Evolutionary conservation across 2,797 vertebrate genomes (phyloP).

Genomic region (Scomberomorus guttatus): DNA sequence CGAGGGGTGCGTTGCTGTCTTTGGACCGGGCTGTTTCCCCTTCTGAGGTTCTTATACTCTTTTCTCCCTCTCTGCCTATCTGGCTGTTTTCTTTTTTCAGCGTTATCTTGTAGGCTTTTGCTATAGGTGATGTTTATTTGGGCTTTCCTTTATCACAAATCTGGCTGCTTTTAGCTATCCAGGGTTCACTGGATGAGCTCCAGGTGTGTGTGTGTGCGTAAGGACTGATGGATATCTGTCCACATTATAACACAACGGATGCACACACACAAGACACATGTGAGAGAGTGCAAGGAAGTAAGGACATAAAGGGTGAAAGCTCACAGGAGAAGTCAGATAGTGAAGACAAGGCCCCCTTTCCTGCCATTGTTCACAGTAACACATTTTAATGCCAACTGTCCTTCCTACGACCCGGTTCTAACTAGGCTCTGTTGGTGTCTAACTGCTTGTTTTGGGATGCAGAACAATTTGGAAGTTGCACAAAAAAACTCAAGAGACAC

Average conservation of each 20-base stretch:
- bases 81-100: conserved; percentile 14
- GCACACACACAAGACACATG: conserved; percentile 23
- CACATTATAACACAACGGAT: conserved; percentile 36
- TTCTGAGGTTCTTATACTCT: conserved; percentile 17
- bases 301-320: conserved; percentile 37
- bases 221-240: conserved; percentile 53
- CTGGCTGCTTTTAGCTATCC: conserved; percentile 30
- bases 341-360: conserved; percentile 52
- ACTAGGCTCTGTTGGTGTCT: not conserved
- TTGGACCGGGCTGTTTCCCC: conserved; percentile 71
- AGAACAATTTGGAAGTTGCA: not conserved
- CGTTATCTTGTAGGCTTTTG: conserved; percentile 65
- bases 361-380: conserved; percentile 66
- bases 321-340: conserved; percentile 10
- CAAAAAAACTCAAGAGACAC: not conserved
- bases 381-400: conserved; percentile 39
- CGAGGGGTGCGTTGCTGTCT: conserved; percentile 62
- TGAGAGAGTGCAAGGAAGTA: conserved; percentile 28
- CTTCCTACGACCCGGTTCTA: not conserved
- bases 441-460: conserved; percentile 12
- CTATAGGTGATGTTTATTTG: conserved; percentile 68
- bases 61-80: conserved; percentile 29
- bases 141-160: conserved; percentile 55
- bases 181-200: conserved; percentile 61
- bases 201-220: conserved; percentile 43